Percentiles rank a stretch among this genome's conserved stretches.
phyloP scores from a whole-genome alignment of 2,113 vertebrate genomes.

The Pica pica region DNA sequence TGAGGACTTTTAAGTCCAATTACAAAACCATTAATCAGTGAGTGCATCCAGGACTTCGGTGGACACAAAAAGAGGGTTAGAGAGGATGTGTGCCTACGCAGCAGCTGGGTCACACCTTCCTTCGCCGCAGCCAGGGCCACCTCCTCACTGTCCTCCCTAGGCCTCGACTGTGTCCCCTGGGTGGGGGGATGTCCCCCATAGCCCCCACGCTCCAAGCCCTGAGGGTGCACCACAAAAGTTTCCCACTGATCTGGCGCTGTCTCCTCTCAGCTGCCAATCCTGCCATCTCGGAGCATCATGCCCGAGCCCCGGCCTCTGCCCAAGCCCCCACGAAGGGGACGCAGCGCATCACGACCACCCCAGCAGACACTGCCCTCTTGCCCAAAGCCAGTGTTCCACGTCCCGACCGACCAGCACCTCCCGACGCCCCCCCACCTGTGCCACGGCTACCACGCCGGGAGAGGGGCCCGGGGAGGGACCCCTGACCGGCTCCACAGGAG shows the following conservation, averaged over 20 bases:
- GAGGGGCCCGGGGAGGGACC: neutral
- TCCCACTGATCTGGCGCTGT: neutral
- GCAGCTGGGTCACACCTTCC: neutral
- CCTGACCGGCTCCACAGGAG: neutral
- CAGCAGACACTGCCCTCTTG: neutral
- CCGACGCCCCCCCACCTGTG: neutral
- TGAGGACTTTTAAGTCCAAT: neutral
- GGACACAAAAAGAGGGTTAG: neutral
- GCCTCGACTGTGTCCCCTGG: neutral
- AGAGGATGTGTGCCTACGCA: neutral
- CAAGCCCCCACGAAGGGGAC: neutral
- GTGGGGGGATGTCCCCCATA: rapidly evolving
- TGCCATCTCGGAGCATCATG: too few species aligned
- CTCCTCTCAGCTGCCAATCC: neutral
- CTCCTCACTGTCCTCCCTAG: neutral
- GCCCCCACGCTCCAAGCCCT: too few species aligned
- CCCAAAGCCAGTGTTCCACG: neutral
- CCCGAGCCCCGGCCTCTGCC: neutral
- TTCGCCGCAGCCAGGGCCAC: neutral
- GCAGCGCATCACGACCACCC: neutral
- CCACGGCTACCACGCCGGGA: neutral
- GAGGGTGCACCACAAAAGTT: neutral
- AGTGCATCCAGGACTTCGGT: neutral
- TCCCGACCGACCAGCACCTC: neutral
- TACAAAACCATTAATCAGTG: neutral